Base-by-base conservation (phyloP, 2,113 vertebrate species). In the Megaleporinus macrocephalus region DNA sequence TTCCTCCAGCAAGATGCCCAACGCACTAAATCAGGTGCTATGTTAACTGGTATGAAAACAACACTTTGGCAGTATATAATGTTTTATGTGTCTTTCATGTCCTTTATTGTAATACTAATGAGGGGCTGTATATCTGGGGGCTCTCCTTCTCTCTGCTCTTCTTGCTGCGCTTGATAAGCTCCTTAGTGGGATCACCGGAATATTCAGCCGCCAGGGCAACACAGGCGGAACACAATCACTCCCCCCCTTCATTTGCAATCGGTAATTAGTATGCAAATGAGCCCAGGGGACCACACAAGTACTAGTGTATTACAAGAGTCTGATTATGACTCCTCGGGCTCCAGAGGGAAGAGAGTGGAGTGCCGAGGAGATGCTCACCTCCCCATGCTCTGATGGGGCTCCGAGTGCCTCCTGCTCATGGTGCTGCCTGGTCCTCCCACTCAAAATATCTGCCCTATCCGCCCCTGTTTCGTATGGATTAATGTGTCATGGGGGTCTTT, bases 51-150 rank as follows among this genome's bases (percentile, higher is more conserved):
- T 95, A 95, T 94, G 95, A 97, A 97, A 97, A 97, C 96, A 97
- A 96, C 96, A 96, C 95, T 96, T 96, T 95, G 95, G 96, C 96
- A 97, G 96, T 97, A 97, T 96, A 96, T 97, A 97, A 97, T 95
- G 95, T 97, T 97, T 97, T 96, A 97, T 97, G 95, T 95, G 95
- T 96, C 95, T 96, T 97, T 96, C 96, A 96, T 96, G 96, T 96
- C 95, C 95, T 96, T 96, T 96, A 96, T 97, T 96, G 96, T 97
- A 97, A 97, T 97, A 96, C 95, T 96, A 96, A 97, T 96, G 95
- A 96, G 95, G 94, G 95, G 95, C 95, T 96, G 95, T 97, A 96
- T 96, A 96, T 96, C 95, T 95, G 94, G 92, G 94, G 94, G 93
- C 18, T 69, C 33, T 44, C 20, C 80, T 75, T 49, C 47, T 62